Evolutionary conservation across 2,113 vertebrate genomes (phyloP), one percentile per base, ranked within the genome.

Genomic region (Sphaerodactylus townsendi): DNA sequence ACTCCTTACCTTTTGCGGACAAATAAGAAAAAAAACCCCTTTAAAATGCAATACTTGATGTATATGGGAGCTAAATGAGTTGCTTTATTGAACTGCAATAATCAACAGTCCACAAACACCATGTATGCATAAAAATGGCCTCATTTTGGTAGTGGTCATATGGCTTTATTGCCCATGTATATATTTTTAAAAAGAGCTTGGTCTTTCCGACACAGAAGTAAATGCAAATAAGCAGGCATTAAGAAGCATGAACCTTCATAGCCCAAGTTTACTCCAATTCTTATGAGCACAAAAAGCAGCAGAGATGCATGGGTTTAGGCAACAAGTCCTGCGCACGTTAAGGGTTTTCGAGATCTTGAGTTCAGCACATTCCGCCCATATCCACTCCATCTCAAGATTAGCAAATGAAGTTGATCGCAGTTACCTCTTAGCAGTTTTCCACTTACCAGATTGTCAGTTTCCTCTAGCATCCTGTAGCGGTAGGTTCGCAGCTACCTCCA

Each of bases 11-110:
- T 96, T 94, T 90, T 72, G 79, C 73, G 89, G 93, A 84, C 74
- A 90, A 94, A 85, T 82, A 87, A 82, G 83, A 50, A 33, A 30
- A 53, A 90, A 89, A 89, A 91, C 77, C 77, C 89, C 96, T 95
- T 92, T 94, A 96, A 97, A 97, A 96, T 96, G 96, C 96, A 97
- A 97, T 96, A 96, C 96, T 96, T 96, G 96, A 96, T 93, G 91
- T 19, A 72, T 35, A 70, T 90, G 69, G 3, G 68, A 89, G 91
- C 85, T 88, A 81, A 39, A 90, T 5, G 82, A 86, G 89, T 79
- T 88, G 89, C 86, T 73, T 59, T 0, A 59, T 68, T 81, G 77
- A 62, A 76, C 77, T 65, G 39, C 72, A 76, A 69, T 74, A 85
- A 28, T 14, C 1, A 4, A 71, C 39, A 64, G 39, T 50, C 79